Conservation (phyloP, 2,888 invertebrate genomes). For the Quadroppia sp. region DNA sequence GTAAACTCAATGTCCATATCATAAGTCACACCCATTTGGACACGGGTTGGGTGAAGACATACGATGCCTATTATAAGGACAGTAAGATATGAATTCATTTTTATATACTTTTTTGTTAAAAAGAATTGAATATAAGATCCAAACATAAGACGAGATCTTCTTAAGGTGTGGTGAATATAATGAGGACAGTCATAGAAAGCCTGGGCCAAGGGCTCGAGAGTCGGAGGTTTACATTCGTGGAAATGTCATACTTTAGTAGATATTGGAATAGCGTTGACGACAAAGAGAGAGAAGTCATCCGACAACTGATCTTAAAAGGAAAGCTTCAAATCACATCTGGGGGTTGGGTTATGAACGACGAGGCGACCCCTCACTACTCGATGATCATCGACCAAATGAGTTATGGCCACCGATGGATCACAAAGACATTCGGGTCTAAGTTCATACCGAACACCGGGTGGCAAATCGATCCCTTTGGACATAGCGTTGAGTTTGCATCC, state of each 20-base stretch:
- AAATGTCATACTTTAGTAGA: conserved; percentile 79
- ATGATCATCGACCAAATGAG: conserved; percentile 13
- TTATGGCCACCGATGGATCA: background rate
- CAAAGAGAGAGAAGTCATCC: background rate
- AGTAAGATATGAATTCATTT: conserved; percentile 49
- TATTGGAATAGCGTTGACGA: conserved; percentile 64
- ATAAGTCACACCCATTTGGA: conserved; percentile 86
- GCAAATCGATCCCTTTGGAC: conserved; percentile 79
- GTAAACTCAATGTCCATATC: conserved; percentile 73
- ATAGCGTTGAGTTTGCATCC: conserved; percentile 63
- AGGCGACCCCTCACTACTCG: conserved; percentile 8
- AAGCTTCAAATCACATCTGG: conserved; percentile 56
- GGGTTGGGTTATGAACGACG: conserved; percentile 57
- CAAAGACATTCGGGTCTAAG: conserved; percentile 51
- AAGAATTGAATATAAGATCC: no score
- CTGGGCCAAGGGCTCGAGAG: conserved; percentile 60
- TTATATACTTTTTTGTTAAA: background rate
- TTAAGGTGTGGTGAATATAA: conserved; percentile 77
- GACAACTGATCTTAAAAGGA: conserved; percentile 48
- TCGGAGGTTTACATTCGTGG: conserved; percentile 72
- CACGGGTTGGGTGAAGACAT: conserved; percentile 89
- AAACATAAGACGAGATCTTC: background rate
- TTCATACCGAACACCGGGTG: conserved; percentile 52
- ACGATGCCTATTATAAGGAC: conserved; percentile 81
- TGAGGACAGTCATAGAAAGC: conserved; percentile 76